A percentile compares a stretch with the other conserved stretches of the same genome.
Evolutionary conservation across 1,140 invertebrate genomes (phyloP).

Genomic region (Homarus americanus): DNA sequence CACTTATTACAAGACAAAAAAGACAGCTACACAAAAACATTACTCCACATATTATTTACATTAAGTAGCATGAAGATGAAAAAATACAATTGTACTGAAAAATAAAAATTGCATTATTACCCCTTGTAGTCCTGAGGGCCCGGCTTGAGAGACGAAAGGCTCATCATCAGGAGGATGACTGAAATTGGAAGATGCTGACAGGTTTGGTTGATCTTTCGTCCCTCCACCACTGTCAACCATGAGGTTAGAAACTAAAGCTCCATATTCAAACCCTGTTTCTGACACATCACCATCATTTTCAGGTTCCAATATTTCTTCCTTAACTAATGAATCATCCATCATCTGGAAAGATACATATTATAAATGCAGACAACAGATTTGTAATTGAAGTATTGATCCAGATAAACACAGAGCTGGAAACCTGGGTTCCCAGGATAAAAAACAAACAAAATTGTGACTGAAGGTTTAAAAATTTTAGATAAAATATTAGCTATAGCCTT

Average conservation of each 20-base stretch:
- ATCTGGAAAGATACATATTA: not conserved
- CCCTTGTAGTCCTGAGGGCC: slow-evolving; percentile 43
- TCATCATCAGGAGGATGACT: slow-evolving; percentile 12
- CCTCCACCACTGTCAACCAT: not conserved
- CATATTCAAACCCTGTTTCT: slow-evolving; percentile 26
- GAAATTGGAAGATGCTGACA: not conserved
- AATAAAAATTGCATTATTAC: not conserved
- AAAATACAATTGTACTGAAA: too few species aligned
- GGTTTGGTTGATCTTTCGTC: not conserved
- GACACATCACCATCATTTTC: slow-evolving; percentile 11
- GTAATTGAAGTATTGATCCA: too few species aligned
- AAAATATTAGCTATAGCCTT: too few species aligned
- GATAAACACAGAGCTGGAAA: too few species aligned
- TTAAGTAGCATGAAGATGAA: too few species aligned
- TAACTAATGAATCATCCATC: not conserved
- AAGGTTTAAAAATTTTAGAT: too few species aligned
- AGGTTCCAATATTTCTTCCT: slow-evolving; percentile 17
- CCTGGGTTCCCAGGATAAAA: too few species aligned
- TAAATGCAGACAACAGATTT: too few species aligned
- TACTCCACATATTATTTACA: too few species aligned
- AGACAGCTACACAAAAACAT: too few species aligned
- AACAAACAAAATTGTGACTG: too few species aligned
- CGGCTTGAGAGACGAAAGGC: slow-evolving; percentile 25
- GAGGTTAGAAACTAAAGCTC: slow-evolving; percentile 8
- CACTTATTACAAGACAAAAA: too few species aligned